Evolutionary conservation across 2,113 vertebrate species (phyloP).

Genomic region (Bothrops jararaca): DNA sequence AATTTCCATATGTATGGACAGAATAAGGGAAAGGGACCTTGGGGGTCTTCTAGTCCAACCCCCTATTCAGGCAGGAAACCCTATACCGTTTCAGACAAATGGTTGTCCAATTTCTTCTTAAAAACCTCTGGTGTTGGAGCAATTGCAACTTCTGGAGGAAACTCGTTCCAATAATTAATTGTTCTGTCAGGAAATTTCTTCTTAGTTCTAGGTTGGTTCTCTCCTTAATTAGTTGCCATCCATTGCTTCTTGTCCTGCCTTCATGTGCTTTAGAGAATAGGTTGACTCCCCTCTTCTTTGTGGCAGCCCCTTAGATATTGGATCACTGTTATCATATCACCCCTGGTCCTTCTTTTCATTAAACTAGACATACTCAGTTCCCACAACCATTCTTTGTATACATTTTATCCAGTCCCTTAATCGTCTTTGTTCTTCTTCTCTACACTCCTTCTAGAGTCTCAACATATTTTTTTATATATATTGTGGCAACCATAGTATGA

Average conservation of each 20-base stretch:
- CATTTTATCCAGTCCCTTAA: not conserved
- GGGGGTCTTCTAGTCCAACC: not conserved
- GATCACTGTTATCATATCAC: not conserved
- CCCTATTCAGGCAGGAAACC: not conserved
- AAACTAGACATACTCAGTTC: not conserved
- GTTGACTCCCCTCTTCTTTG: not conserved
- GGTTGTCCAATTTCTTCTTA: not conserved
- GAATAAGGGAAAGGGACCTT: not conserved
- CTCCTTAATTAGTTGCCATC: not conserved
- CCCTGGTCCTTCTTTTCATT: not conserved
- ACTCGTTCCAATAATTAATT: not conserved
- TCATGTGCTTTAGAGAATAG: not conserved
- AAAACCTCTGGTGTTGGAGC: not conserved
- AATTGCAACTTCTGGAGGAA: not conserved
- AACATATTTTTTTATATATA: not conserved
- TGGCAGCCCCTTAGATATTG: not conserved
- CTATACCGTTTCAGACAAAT: not conserved
- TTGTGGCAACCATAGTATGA: not conserved
- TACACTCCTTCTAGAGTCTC: not conserved
- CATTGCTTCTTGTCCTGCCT: not conserved
- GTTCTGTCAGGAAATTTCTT: not conserved
- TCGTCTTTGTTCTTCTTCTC: not conserved
- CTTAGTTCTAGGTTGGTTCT: not conserved
- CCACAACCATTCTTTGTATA: not conserved
- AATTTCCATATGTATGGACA: not conserved